Evolutionary conservation across 2,113 vertebrate genomes (phyloP), one percentile per base, ranked within the genome.

Genomic region (Acanthochromis polyacanthus): DNA sequence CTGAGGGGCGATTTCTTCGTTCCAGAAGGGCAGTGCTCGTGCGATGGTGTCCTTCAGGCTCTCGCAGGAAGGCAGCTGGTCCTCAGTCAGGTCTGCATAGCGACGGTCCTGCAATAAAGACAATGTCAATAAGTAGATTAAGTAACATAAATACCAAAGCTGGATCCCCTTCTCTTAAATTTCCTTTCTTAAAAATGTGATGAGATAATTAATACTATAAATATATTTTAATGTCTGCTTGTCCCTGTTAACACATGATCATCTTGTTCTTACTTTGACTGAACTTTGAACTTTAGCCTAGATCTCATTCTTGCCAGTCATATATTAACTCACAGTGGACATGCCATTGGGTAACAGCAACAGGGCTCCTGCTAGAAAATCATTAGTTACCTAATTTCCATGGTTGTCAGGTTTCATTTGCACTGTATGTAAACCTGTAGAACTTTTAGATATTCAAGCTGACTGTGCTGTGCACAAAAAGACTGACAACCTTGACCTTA

Each of bases 11-110:
- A 98, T 96, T 73, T 95, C 93, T 0, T 98, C 94, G 0, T 98
- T 96, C 97, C 97, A 98, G 94, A 94, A 98, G 10, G 97, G 97
- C 76, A 98, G 89, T 1, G 97, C 97, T 0, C 97, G 91, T 5
- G 96, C 97, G 0, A 98, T 98, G 68, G 97, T 98, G 90, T 98
- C 96, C 88, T 98, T 98, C 6, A 98, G 93, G 85, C 97, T 98
- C 83, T 98, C 97, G 0, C 96, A 97, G 9, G 93, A 92, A 10
- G 97, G 97, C 82, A 98, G 93, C 71, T 98, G 96, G 3, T 92
- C 91, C 23, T 90, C 93, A 0, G 92, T 71, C 78, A 98, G 91
- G 66, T 89, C 93, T 12, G 91, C 94, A 4, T 98, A 98, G 30
- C 97, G 95, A 11, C 97, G 96, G 81, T 95, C 96, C 94, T 98